Conservation (phyloP, 2,797 vertebrate species). For the Sebastes glaucus region DNA sequence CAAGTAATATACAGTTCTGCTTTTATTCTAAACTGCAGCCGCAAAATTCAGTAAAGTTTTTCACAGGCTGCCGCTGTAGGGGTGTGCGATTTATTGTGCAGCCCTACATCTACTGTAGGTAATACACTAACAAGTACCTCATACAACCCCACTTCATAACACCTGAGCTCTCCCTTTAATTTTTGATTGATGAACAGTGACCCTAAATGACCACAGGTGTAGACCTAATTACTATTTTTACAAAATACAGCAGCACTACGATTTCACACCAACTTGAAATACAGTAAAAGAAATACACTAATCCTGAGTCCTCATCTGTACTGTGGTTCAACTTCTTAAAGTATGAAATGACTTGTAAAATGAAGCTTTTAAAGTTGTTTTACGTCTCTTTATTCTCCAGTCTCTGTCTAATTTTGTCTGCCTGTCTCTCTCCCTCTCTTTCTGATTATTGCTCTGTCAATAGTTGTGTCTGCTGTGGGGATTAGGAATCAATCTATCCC, state of each 20-base stretch:
- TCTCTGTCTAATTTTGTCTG: background rate
- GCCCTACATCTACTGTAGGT: no score
- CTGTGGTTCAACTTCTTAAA: background rate
- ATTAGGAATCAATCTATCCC: slow-evolving; percentile 33
- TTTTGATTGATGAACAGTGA: background rate
- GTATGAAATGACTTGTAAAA: background rate
- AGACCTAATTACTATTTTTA: background rate
- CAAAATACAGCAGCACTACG: background rate
- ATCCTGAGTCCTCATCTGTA: background rate
- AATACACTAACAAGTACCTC: no score
- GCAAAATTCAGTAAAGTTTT: no score
- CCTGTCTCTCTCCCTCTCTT: background rate
- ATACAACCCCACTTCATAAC: no score
- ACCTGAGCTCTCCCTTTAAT: no score
- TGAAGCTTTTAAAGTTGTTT: background rate
- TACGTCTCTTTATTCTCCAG: background rate
- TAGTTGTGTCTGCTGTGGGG: slow-evolving; percentile 16
- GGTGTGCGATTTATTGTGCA: no score
- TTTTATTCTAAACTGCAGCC: no score
- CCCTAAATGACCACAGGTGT: background rate
- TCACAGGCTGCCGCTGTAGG: no score
- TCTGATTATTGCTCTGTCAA: slow-evolving; percentile 35
- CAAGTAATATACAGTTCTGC: no score
- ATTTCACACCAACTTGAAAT: background rate
- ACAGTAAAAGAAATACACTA: background rate